Conservation (phyloP, 92 coral and sea anemone genomes). For the Hydrozoanthus gracilis region DNA sequence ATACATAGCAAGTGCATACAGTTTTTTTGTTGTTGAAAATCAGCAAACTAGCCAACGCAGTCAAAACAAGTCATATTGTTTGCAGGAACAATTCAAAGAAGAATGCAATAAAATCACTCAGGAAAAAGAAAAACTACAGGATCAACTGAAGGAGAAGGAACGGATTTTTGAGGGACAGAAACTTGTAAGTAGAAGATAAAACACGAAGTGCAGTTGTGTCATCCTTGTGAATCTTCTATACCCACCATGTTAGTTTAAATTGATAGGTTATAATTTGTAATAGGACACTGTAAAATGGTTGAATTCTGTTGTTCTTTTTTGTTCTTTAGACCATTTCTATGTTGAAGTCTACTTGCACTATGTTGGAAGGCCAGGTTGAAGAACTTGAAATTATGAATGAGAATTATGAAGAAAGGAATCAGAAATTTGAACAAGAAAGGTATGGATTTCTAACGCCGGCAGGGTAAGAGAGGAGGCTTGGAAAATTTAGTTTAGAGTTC, state of each 20-base stretch:
- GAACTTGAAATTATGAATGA: slow-evolving; percentile 95
- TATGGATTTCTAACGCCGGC: slow-evolving; percentile 8
- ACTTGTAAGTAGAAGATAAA: slow-evolving; percentile 59
- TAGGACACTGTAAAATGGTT: neutral
- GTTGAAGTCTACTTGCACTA: slow-evolving; percentile 95
- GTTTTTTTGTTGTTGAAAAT: neutral
- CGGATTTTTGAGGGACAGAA: slow-evolving; percentile 82
- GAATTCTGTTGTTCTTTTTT: neutral
- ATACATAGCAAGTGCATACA: too few relatives aligned
- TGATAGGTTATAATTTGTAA: neutral
- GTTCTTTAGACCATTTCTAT: slow-evolving; percentile 81
- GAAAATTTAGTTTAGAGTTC: too few relatives aligned
- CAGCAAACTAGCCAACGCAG: neutral
- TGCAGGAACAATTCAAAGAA: slow-evolving; percentile 76
- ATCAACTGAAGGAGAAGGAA: slow-evolving; percentile 81
- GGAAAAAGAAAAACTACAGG: slow-evolving; percentile 77
- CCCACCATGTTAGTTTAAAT: neutral
- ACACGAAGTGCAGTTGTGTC: neutral
- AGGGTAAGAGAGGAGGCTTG: too few relatives aligned
- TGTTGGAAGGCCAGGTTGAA: slow-evolving; percentile 97
- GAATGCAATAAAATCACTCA: slow-evolving; percentile 59
- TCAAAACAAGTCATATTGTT: neutral
- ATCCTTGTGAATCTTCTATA: neutral
- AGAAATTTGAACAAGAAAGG: slow-evolving; percentile 83
- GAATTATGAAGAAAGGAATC: slow-evolving; percentile 82